Evolutionary conservation across 2,113 vertebrate genomes (phyloP), one percentile per base, ranked within the genome.

Genomic region (Pterocles burchelli): DNA sequence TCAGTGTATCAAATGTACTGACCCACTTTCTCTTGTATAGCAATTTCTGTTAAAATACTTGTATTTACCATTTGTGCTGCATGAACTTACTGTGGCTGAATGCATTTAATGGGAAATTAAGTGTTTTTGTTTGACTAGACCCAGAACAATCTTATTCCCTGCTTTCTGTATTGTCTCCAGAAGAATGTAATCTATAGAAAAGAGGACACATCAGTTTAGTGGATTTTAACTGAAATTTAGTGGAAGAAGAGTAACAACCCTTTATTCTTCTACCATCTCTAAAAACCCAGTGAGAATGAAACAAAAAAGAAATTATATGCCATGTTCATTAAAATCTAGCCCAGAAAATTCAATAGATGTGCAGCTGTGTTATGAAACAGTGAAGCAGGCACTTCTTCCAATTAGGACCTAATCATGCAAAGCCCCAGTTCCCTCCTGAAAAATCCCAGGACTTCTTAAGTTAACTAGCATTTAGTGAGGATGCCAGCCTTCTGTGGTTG

Each of bases 281-380:
- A 83, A 85, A 89, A 72, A 29, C 17, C 11, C 63, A 62, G 6
- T 14, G 77, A 57, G 26, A 31, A 91, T 18, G 9, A 93, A 76
- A 94, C 58, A 91, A 73, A 67, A 66, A 46, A 74, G 10, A 58
- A 85, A 55, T 65, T 55, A 54, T 13, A 31, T 90, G n/a, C 5
- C 48, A 62, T 46, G 25, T 68, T 93, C 41, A 90, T 93, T 91
- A 89, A 91, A 90, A 62, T 45, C 21, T 24, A 80, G 29, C 59
- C 20, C 59, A 90, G 67, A 91, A 91, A 89, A 91, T 66, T 89
- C 74, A 94, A 77, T 93, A 68, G 51, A 76, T 71, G 38, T 80
- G 48, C 90, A 94, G 68, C 91, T 94, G 78, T 74, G 34, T 70
- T 83, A 45, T 12, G 63, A 93, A 93, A 93, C 21, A 59, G 33